Base-by-base conservation (phyloP, 2,113 vertebrate genomes). In the Callipepla squamata region DNA sequence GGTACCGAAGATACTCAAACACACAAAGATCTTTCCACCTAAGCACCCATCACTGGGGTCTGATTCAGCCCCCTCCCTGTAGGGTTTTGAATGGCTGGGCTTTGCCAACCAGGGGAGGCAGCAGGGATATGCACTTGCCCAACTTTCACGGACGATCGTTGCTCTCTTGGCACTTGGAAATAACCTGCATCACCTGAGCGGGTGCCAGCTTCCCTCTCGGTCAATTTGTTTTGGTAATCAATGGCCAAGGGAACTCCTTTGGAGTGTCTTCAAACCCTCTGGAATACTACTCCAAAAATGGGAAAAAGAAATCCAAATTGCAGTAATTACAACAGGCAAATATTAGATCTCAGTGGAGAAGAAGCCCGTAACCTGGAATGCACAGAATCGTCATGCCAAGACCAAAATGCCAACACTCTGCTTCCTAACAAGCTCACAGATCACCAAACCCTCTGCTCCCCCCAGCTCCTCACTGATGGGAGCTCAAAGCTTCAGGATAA, bases 331-430 rank as follows among this genome's bases (percentile, higher is more conserved):
- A 75, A 74, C 2, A 77, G 87, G 83, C 87, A 81, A 81, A 86
- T 62, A 45, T 50, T 50, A 68, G 65, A 58, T 58, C 55, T 59
- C 32, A 18, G 65, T 53, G 89, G 89, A 95, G 94, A 95, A 75
- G 21, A n/a, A 81, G 93, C 90, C 44, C 83, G 80, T 95, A 98
- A 97, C 97, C 97, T 97, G 96, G 97, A 97, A 97, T 94, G 92
- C 92, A 94, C 96, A 97, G 92, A 97, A 97, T 97, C 95, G 91
- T 97, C 95, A 91, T 87, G 67, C 94, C 95, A 28, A 94, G 85
- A 61, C 92, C 93, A 96, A 95, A 95, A 94, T 48, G 50, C 89
- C 90, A 72, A 45, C 2, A 1, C 47, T 97, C 95, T 93, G 94
- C 87, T 97, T 96, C 97, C 97, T 89, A 38, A 92, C 90, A 50